These are phyloP conservation scores for Periophthalmodon schlosseri DNA, from an alignment of 2,113 vertebrate species.

Conservation along the genomic window DNA sequence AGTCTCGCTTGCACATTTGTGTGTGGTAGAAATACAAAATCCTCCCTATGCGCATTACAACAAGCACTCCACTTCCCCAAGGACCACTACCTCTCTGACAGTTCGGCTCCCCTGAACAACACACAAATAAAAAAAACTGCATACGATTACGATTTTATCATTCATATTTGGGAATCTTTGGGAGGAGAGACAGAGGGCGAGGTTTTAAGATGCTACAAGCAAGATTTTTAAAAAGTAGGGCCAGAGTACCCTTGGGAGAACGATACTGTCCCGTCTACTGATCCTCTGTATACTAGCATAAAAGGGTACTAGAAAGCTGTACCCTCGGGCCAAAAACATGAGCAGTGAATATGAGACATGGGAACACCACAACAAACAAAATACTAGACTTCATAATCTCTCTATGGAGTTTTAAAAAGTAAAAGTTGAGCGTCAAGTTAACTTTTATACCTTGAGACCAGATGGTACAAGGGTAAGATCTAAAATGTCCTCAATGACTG, in stretches of 20 bases:
- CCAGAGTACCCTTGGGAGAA: conserved; percentile 5
- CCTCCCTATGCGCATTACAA: conserved; percentile 5
- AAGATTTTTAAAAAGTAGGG: conserved; percentile 8
- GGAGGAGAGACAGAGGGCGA: conserved; percentile 1
- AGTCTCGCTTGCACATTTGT: not conserved
- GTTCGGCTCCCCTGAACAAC: conserved; percentile 19
- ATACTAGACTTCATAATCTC: not conserved
- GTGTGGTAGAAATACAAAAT: conserved; percentile 4
- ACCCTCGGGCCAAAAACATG: conserved; percentile 17
- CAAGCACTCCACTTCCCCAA: conserved; percentile 23
- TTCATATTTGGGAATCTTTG: conserved; percentile 26
- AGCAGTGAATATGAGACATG: conserved; percentile 13
- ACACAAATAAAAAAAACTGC: not conserved
- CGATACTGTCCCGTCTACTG: conserved; percentile 17
- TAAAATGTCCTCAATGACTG: not conserved
- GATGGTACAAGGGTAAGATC: not conserved
- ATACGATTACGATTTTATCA: conserved; percentile 17
- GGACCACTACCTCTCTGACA: conserved; percentile 7
- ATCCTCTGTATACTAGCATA: conserved; percentile 11
- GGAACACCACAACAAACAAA: not conserved
- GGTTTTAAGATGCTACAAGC: conserved; percentile 13
- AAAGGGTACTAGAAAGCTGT: conserved; percentile 32
- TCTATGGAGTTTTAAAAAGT: not conserved
- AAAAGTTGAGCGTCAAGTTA: not conserved
- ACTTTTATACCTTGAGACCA: not conserved